Base-by-base conservation (phyloP, 35 echinoderm and acorn worm genomes). In the Patiria miniata region DNA sequence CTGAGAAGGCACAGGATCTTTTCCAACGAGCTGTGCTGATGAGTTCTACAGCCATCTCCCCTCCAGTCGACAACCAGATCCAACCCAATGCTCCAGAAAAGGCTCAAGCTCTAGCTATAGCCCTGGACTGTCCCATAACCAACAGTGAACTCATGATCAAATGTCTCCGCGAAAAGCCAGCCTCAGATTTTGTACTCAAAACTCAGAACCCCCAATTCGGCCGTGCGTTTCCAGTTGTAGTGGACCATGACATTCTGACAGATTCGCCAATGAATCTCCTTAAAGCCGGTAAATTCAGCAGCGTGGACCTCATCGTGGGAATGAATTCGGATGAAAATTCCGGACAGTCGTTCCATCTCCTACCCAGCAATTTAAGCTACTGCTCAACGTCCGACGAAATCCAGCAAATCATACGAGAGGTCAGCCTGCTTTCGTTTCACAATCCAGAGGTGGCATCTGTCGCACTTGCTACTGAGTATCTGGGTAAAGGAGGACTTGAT, bases 161-260 rank as follows among this genome's bases (percentile, higher is more conserved):
- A 3, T 87, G 85, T 52, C 30, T 87, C 12, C 85, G 68, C 26
- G 17, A 51, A 47, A 69, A 82, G n/a, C 60, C 56, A 14, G 39
- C 73, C 1, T 0, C 29, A 22, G 59, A 89, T 1, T 73, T 89
- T 76, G 21, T 82, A 29, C 21, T 15, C 2, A 36, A 18, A 19
- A 30, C 59, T 7, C 23, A 21, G 50, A 50, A 80, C 10, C 40
- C 73, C 52, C 65, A 40, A 59, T 82, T 79, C 5, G 2, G 53
- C 0, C 7, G 82, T 8, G 21, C 82, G 1, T 97, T 93, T 81
- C 40, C n/a, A 15, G 90, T 90, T 34, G 87, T 97, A 1, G 77
- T 97, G 2, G 94, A 97, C 55, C 51, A 61, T 0, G 23, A 77
- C 29, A 36, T 86, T 34, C 59, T 86, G 34, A 40, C 14, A 21